Evolutionary conservation across 2,113 vertebrate species (phyloP).

Genomic region (Ochotona princeps): DNA sequence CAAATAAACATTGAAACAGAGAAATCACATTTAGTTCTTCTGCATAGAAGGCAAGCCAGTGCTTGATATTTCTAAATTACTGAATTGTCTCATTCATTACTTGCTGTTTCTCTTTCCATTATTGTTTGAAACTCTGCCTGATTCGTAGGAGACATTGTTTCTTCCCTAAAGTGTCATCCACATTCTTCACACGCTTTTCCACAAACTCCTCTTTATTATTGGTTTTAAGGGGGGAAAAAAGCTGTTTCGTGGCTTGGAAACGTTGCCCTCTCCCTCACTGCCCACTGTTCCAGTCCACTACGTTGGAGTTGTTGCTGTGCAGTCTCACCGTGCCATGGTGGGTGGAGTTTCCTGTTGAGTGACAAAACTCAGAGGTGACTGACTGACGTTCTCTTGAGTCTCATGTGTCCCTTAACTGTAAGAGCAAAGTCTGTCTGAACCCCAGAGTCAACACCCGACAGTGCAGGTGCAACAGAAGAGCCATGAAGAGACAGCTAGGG

Average conservation of each 20-base stretch:
- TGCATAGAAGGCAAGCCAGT: neutral
- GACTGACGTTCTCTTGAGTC: neutral
- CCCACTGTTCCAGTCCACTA: neutral
- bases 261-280: rapidly evolving
- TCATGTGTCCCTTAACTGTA: neutral
- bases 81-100: neutral
- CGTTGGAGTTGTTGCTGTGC: neutral
- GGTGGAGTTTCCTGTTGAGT: neutral
- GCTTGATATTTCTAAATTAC: neutral
- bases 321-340: neutral
- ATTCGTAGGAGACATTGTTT: neutral
- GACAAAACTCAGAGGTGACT: neutral
- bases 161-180: neutral
- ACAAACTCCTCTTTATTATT: neutral
- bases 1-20: neutral
- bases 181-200: neutral
- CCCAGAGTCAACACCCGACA: neutral
- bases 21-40: neutral
- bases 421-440: neutral
- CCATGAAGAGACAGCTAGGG: conserved; percentile 7
- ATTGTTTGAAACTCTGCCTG: neutral
- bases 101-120: neutral
- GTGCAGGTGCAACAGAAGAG: neutral
- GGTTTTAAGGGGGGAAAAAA: neutral
- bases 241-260: neutral